phyloP scores from a whole-genome alignment of 2,113 vertebrate genomes.

The Vimba vimba region DNA sequence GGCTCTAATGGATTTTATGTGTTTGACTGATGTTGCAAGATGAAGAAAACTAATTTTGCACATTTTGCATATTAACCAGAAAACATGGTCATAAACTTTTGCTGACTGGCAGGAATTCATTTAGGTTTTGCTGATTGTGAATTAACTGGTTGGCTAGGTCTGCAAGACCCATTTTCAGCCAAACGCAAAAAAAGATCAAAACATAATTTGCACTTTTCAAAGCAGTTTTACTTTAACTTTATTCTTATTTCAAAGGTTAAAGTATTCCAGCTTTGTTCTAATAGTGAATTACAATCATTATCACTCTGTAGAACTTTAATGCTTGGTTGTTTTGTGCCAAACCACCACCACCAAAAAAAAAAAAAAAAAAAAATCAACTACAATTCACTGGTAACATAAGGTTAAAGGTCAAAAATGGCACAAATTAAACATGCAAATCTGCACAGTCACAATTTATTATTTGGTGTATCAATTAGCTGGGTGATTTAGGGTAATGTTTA shows the following conservation, averaged over 20 bases:
- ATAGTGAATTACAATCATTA: background rate
- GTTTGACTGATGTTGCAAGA: conserved; percentile 21
- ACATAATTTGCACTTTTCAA: conserved; percentile 1
- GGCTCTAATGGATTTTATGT: background rate
- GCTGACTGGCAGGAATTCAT: conserved; percentile 16
- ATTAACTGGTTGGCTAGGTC: background rate
- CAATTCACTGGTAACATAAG: background rate
- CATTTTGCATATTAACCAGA: conserved; percentile 14
- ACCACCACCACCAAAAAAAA: background rate
- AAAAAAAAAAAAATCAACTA: background rate
- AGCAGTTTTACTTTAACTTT: background rate
- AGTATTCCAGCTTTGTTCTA: background rate
- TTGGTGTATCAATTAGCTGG: background rate
- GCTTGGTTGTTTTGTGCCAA: background rate
- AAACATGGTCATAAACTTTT: background rate
- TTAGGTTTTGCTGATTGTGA: conserved; percentile 20
- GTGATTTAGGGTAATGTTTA: background rate
- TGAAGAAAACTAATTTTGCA: conserved; percentile 10
- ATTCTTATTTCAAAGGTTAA: background rate
- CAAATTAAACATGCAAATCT: background rate
- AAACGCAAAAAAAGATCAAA: background rate
- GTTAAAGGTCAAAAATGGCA: background rate
- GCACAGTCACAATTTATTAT: background rate
- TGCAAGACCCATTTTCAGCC: background rate
- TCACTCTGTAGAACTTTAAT: background rate